A percentile compares a stretch with the other conserved stretches of the same genome.
These are phyloP conservation scores for Psittacula cyanocephala DNA, from an alignment of 2,113 vertebrate genomes.

Conservation along the genomic window DNA sequence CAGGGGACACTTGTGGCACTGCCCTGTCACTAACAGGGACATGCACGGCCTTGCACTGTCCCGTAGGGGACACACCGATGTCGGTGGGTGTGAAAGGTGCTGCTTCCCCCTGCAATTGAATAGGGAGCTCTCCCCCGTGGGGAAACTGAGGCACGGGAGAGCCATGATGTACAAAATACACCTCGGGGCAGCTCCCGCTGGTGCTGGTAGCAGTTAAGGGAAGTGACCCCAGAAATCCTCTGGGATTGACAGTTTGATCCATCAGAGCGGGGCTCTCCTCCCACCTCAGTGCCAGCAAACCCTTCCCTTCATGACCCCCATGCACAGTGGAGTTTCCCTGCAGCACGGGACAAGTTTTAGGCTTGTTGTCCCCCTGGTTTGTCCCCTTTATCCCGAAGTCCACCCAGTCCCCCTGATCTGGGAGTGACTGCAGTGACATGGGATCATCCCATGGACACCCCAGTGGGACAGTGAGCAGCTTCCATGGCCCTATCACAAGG, in stretches of 20 bases:
- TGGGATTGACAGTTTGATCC: background rate
- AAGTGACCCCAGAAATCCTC: background rate
- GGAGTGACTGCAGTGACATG: accelerated
- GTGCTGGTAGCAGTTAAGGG: background rate
- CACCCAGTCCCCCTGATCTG: background rate
- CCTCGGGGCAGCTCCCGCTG: background rate
- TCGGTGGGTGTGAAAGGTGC: background rate
- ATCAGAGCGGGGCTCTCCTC: background rate
- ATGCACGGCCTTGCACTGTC: accelerated
- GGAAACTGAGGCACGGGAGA: background rate
- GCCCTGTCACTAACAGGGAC: background rate
- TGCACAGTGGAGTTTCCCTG: accelerated
- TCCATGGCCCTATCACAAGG: background rate
- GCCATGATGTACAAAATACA: background rate
- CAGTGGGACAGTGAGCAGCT: accelerated
- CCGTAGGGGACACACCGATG: accelerated
- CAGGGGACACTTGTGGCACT: background rate
- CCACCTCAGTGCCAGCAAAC: background rate
- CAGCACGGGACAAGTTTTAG: accelerated
- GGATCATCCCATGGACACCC: background rate
- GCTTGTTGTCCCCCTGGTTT: background rate
- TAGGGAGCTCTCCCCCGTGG: background rate
- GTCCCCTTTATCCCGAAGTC: background rate
- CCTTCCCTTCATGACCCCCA: accelerated
- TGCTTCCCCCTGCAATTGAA: background rate